A percentile compares a stretch with the other conserved stretches of the same genome.
Evolutionary conservation across 2,113 vertebrate genomes (phyloP).

Genomic region (Setophaga petechia): DNA sequence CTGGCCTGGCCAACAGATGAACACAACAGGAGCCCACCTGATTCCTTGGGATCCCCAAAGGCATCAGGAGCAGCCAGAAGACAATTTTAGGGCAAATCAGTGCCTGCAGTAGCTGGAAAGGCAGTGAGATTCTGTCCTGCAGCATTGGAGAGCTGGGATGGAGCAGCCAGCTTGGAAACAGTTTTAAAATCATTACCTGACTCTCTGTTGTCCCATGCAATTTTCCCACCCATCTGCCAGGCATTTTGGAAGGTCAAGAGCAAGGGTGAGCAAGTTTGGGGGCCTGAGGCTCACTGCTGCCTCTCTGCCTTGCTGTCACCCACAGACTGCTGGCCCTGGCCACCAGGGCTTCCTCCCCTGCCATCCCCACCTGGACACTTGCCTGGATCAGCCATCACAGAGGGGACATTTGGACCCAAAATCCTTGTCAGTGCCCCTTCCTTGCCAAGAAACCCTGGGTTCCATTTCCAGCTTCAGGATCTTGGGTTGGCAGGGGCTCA

Average conservation of each 20-base stretch:
- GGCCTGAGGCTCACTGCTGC: neutral
- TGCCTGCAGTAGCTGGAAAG: neutral
- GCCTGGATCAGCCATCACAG: neutral
- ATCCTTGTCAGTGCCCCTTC: neutral
- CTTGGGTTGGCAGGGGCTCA: neutral
- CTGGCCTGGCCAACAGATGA: neutral
- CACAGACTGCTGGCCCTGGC: neutral
- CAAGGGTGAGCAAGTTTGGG: neutral
- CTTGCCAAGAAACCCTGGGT: neutral
- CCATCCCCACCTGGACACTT: neutral
- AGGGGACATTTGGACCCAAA: neutral
- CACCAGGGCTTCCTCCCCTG: neutral
- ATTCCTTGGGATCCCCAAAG: neutral
- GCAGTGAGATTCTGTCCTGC: neutral
- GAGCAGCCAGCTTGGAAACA: conserved; percentile 5
- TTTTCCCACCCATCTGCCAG: conserved; percentile 48
- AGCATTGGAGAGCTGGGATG: neutral
- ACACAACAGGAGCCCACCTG: neutral
- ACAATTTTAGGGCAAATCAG: neutral
- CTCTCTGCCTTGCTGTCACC: neutral
- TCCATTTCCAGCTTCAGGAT: neutral
- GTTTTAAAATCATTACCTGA: neutral
- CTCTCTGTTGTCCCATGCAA: conserved; percentile 9
- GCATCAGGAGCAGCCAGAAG: neutral
- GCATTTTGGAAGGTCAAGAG: neutral